phyloP scores from a whole-genome alignment of 2,113 vertebrate species.

The Corythoichthys haematopterus region DNA sequence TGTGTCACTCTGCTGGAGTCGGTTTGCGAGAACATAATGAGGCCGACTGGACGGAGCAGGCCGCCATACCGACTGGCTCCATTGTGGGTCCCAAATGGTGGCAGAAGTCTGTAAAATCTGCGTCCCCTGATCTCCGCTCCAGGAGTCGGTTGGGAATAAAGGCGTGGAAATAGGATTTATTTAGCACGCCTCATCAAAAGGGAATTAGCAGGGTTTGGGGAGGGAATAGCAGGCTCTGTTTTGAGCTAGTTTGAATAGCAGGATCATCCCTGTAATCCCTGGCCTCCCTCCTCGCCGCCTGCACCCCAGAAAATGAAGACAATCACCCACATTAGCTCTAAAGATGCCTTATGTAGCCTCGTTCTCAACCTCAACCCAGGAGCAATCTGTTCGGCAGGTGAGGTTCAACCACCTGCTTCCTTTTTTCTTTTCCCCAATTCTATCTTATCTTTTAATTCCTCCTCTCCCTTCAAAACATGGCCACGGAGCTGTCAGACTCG shows the following conservation, averaged over 20 bases:
- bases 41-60: slow-evolving; percentile 52
- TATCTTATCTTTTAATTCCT: slow-evolving; percentile 52
- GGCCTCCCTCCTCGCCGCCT: slow-evolving; percentile 30
- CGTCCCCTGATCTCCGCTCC: slow-evolving; percentile 81
- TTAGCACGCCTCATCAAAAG: slow-evolving; percentile 85
- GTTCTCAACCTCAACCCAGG: slow-evolving; percentile 40
- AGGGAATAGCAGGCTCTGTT: slow-evolving; percentile 74
- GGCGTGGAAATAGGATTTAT: slow-evolving; percentile 84
- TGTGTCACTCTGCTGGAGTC: slow-evolving; percentile 32
- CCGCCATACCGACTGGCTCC: slow-evolving; percentile 62
- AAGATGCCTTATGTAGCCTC: slow-evolving; percentile 45
- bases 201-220: slow-evolving; percentile 80
- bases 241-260: slow-evolving; percentile 74
- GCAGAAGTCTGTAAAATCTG: slow-evolving; percentile 78
- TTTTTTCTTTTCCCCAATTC: slow-evolving; percentile 25
- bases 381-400: slow-evolving; percentile 49
- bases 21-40: slow-evolving; percentile 60
- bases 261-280: slow-evolving; percentile 73
- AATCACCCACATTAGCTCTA: slow-evolving; percentile 59
- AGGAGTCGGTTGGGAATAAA: slow-evolving; percentile 81
- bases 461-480: slow-evolving; percentile 59
- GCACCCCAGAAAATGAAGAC: slow-evolving; percentile 44
- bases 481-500: slow-evolving; percentile 66
- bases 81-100: slow-evolving; percentile 64
- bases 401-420: slow-evolving; percentile 46